Percentiles rank a stretch among this genome's conserved stretches.
These are phyloP conservation scores for Pyrrhopygopsis socrates DNA, from an alignment of 2,888 invertebrate genomes.

Conservation along the genomic window DNA sequence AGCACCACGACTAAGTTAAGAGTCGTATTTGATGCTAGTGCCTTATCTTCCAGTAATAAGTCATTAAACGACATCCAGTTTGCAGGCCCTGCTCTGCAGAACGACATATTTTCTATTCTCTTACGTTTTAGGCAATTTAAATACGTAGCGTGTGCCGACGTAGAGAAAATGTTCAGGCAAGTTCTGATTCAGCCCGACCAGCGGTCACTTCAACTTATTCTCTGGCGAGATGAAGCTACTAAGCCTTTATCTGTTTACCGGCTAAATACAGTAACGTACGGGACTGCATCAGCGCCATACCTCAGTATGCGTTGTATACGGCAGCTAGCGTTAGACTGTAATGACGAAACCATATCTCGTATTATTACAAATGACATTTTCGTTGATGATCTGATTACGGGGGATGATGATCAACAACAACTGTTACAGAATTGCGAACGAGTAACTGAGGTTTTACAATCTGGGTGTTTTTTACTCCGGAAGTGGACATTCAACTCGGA, in stretches of 20 bases:
- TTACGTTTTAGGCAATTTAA: constrained; percentile 76
- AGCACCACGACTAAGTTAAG: constrained; percentile 85
- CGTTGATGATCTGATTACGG: constrained; percentile 82
- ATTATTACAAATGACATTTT: constrained; percentile 81
- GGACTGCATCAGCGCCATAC: constrained; percentile 86
- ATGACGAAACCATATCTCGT: constrained; percentile 71
- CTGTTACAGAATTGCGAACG: background rate
- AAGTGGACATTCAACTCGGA: constrained; percentile 65
- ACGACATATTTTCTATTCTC: constrained; percentile 83
- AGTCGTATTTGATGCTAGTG: constrained; percentile 87
- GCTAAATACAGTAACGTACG: constrained; percentile 72
- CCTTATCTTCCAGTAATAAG: constrained; percentile 65
- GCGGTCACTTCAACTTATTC: constrained; percentile 85
- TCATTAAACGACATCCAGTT: constrained; percentile 76
- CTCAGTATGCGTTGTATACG: constrained; percentile 84
- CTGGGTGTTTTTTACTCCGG: constrained; percentile 55
- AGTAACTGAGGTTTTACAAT: background rate
- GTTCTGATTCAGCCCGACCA: constrained; percentile 81
- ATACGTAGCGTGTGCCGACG: constrained; percentile 62
- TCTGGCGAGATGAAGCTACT: constrained; percentile 85
- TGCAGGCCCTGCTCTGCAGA: constrained; percentile 78
- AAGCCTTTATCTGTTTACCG: constrained; percentile 81
- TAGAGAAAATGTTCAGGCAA: constrained; percentile 85
- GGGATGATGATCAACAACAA: constrained; percentile 38
- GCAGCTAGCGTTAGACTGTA: constrained; percentile 86